phyloP scores from a whole-genome alignment of 2,797 vertebrate species.

The Valencia hispanica region DNA sequence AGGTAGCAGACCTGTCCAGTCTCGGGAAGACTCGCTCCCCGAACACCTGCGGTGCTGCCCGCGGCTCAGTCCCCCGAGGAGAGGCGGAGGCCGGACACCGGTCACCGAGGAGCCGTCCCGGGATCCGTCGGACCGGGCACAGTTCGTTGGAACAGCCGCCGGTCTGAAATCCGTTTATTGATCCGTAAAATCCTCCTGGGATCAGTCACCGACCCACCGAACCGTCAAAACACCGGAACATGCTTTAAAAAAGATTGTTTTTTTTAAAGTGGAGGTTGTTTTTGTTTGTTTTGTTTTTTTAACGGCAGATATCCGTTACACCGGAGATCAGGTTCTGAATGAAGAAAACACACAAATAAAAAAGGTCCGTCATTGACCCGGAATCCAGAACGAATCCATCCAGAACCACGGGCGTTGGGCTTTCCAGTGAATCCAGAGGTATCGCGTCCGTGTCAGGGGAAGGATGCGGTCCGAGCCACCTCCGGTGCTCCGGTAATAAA shows the following conservation, averaged over 20 bases:
- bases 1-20: not conserved
- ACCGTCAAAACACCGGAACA: conserved; percentile 5
- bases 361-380: conserved; percentile 22
- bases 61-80: not conserved
- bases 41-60: conserved; percentile 16
- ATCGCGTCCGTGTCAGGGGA: not conserved
- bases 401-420: conserved; percentile 9
- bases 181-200: conserved; percentile 4
- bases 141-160: conserved; percentile 2
- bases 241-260: not conserved
- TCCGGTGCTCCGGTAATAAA: conserved; percentile 26
- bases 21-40: not conserved
- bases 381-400: conserved; percentile 15
- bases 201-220: not conserved
- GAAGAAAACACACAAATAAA: not conserved
- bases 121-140: conserved; percentile 2
- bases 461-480: not conserved
- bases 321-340: conserved; percentile 16
- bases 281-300: not conserved
- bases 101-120: conserved; percentile 31
- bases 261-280: not conserved
- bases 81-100: not conserved
- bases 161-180: conserved; percentile 12
- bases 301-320: conserved; percentile 1
- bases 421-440: conserved; percentile 30